Conservation (phyloP, 2,113 vertebrate species). For the Malurus cyaneus region DNA sequence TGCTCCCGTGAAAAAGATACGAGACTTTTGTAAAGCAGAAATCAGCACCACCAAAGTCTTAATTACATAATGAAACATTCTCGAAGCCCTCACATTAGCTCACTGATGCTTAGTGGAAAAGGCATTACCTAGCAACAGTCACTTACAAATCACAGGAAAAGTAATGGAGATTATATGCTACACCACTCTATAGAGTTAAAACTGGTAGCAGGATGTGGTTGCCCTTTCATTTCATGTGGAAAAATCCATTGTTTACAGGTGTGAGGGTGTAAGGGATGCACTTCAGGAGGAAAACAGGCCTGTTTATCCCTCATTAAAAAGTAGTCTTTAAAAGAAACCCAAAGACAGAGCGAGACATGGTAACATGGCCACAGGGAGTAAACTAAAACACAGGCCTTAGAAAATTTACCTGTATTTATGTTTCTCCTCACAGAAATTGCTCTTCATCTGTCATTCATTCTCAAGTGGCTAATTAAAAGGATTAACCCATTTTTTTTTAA, state of each 20-base stretch:
- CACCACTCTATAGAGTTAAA: conserved; percentile 39
- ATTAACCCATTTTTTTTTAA: neutral
- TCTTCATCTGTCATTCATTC: neutral
- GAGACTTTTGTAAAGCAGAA: conserved; percentile 22
- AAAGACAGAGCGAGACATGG: neutral
- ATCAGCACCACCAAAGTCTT: conserved; percentile 29
- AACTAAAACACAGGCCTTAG: neutral
- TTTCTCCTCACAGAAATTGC: neutral
- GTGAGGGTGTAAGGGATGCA: neutral
- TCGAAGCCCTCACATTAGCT: conserved; percentile 47
- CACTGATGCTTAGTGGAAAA: conserved; percentile 48
- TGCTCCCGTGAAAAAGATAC: neutral
- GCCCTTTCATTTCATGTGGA: conserved; percentile 38
- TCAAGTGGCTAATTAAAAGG: neutral
- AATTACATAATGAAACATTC: conserved; percentile 66
- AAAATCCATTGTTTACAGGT: conserved; percentile 50
- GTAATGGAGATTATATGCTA: conserved; percentile 28
- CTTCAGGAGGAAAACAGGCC: neutral
- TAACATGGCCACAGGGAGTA: neutral
- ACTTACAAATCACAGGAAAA: conserved; percentile 61
- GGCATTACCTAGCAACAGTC: conserved; percentile 70
- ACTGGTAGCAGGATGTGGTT: conserved; percentile 42
- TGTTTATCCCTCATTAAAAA: neutral
- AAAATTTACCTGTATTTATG: neutral
- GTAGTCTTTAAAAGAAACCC: neutral